phyloP scores from a whole-genome alignment of 2,797 vertebrate species.

The Sebastiscus albofasciatus region DNA sequence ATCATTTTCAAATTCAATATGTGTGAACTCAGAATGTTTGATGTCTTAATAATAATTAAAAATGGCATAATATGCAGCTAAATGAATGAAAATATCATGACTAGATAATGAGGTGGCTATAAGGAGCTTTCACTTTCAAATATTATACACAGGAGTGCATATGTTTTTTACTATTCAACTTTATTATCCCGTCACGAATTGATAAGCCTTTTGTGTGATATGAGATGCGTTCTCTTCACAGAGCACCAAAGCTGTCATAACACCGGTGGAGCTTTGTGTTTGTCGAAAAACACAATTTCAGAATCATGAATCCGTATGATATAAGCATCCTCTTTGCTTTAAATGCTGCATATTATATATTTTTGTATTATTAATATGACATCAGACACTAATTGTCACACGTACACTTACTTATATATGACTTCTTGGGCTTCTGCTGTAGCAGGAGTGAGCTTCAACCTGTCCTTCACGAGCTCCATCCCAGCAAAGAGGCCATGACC shows the following conservation, averaged over 20 bases:
- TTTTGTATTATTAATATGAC: not conserved
- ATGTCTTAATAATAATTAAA: not conserved
- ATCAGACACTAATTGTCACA: not conserved
- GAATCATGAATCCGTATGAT: no score
- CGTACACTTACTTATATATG: conserved; percentile 88
- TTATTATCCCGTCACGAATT: not conserved
- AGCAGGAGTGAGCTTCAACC: conserved; percentile 87
- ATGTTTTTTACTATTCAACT: not conserved
- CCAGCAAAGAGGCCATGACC: conserved; percentile 94
- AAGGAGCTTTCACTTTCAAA: not conserved
- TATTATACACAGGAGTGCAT: not conserved
- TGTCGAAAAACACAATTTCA: not conserved
- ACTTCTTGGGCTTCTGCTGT: conserved; percentile 94
- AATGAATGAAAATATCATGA: not conserved
- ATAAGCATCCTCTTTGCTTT: not conserved
- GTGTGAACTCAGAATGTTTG: not conserved
- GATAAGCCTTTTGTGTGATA: not conserved
- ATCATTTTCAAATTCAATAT: no score
- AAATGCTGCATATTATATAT: not conserved
- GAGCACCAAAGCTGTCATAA: not conserved
- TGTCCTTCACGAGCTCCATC: conserved; percentile 92
- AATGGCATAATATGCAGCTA: not conserved
- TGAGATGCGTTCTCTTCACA: not conserved
- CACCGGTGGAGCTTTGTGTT: not conserved
- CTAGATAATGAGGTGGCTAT: not conserved